A percentile compares a stretch with the other conserved stretches of the same genome.
phyloP scores from a whole-genome alignment of 2,113 vertebrate genomes.

The Sceloporus tristichus region DNA sequence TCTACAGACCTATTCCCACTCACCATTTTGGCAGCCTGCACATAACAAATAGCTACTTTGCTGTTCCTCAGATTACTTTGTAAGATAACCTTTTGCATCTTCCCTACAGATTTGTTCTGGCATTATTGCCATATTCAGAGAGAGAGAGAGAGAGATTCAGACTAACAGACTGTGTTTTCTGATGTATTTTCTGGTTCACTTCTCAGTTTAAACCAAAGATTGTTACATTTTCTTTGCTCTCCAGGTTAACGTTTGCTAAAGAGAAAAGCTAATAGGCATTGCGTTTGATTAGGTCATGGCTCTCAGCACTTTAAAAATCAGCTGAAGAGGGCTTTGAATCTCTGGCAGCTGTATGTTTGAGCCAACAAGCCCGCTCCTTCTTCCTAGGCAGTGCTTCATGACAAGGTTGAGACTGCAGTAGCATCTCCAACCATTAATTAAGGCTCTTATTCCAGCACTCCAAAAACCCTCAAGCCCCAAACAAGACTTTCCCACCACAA shows the following conservation, averaged over 20 bases:
- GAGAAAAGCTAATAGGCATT: conserved; percentile 25
- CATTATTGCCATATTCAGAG: neutral
- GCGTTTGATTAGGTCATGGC: conserved; percentile 45
- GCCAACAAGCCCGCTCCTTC: neutral
- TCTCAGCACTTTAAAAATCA: conserved; percentile 40
- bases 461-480: conserved; percentile 40
- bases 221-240: conserved; percentile 37
- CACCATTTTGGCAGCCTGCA: conserved; percentile 3
- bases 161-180: neutral
- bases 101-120: neutral
- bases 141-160: conserved; percentile 7
- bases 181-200: conserved; percentile 18
- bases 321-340: conserved; percentile 49
- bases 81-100: conserved; percentile 25
- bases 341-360: conserved; percentile 44
- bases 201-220: conserved; percentile 15
- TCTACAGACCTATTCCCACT: neutral
- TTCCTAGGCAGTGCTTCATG: conserved; percentile 22
- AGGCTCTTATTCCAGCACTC: conserved; percentile 46
- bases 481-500: conserved; percentile 32
- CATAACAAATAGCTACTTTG: neutral
- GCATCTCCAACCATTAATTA: conserved; percentile 53
- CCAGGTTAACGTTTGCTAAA: conserved; percentile 37
- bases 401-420: conserved; percentile 37
- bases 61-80: conserved; percentile 17